Conservation (phyloP, 2,113 vertebrate species). For the Donacobius atricapilla region DNA sequence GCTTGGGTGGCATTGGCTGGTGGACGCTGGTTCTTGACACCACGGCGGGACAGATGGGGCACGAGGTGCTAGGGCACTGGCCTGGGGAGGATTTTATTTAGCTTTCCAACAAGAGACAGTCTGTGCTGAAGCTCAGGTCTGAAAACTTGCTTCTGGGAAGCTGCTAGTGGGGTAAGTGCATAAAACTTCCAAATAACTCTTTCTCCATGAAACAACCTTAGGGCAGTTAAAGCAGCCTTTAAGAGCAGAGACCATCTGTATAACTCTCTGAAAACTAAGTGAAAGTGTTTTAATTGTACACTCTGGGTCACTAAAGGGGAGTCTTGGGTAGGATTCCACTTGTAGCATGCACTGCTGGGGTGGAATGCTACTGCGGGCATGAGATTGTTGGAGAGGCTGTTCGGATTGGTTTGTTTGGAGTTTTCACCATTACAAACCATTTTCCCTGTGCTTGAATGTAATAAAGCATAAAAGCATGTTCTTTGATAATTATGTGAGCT, state of each 20-base stretch:
- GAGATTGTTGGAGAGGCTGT: neutral
- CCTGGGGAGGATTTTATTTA: neutral
- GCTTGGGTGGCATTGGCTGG: neutral
- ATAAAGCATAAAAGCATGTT: neutral
- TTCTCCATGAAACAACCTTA: neutral
- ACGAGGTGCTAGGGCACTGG: neutral
- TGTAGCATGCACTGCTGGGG: neutral
- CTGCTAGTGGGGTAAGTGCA: neutral
- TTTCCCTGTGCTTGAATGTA: neutral
- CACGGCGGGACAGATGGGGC: neutral
- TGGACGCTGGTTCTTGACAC: neutral
- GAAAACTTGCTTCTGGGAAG: neutral
- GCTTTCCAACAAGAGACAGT: neutral
- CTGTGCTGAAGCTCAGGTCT: neutral
- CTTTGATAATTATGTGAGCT: neutral
- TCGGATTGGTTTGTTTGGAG: neutral
- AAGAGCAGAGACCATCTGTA: neutral
- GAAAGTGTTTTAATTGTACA: neutral
- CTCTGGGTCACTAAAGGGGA: neutral
- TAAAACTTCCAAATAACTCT: neutral
- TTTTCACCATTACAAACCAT: neutral
- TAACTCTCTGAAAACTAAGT: neutral
- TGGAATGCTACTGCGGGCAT: neutral
- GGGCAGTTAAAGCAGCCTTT: neutral
- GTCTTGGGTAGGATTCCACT: neutral